Base-by-base conservation (phyloP, 1,140 invertebrate genomes). In the Luehdorfia chinensis region DNA sequence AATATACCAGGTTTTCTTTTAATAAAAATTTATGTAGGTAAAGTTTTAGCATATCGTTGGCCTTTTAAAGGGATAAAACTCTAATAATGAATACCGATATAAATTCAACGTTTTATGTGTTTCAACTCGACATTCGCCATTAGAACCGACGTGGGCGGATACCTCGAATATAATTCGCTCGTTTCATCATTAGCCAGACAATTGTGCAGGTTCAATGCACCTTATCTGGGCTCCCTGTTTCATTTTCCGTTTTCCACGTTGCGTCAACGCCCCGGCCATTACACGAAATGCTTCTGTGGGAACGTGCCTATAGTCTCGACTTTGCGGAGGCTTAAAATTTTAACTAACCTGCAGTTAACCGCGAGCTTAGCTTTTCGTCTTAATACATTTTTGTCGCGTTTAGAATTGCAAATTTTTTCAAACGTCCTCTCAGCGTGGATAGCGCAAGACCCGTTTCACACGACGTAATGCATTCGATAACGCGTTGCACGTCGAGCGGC, bases 211-310 rank as follows among this genome's bases (percentile, higher is more conserved):
- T 77, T 73, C 72, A 75, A 65, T 50, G 76, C 50, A 65, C 76
- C 47, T 37, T 55, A 69, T 71, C 59, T 67, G 60, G 69, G 66
- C 60, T 59, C 55, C 34, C 47, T 21, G 33, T 51, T 54, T 53
- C 58, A 70, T 76, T 80, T 76, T 72, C 73, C 67, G 55, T 67
- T 74, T 77, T 77, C 58, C 75, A 70, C 56, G 47, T 65, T 53
- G 45, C 62, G 52, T 54, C 52, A 57, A 36, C 37, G 45, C 44
- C 13, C 39, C 28, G 36, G 50, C 37, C 51, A 34, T 37, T 46
- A 30, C 21, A 25, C 21, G n/a, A n/a, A n/a, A n/a, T n/a, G n/a
- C n/a, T n/a, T 25, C 21, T 5, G n/a, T 8, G 1, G 7, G 13
- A 8, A 5, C 31, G 31, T 33, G 13, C 15, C 11, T 31, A 5